phyloP scores from a whole-genome alignment of 2,113 vertebrate species.

The Hipposideros armiger region DNA sequence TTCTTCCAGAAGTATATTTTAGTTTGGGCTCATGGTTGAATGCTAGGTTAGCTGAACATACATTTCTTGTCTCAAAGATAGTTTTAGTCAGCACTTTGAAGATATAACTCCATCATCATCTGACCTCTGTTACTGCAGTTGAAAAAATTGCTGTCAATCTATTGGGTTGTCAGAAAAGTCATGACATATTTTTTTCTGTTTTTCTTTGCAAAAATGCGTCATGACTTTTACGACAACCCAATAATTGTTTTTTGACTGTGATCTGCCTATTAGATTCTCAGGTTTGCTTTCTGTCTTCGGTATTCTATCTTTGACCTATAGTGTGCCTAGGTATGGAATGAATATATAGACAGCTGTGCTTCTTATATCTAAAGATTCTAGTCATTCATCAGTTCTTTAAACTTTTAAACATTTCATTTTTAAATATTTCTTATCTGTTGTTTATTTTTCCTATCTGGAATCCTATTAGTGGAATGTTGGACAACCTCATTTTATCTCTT shows the following conservation, averaged over 20 bases:
- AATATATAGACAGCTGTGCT: neutral
- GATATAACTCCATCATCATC: neutral
- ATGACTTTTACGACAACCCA: no score
- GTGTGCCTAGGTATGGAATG: neutral
- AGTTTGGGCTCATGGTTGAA: neutral
- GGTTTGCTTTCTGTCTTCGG: neutral
- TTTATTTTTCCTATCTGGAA: constrained; percentile 21
- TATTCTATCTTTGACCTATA: neutral
- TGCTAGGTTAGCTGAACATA: neutral
- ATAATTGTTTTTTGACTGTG: neutral
- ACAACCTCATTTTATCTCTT: neutral
- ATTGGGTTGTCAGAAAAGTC: no score
- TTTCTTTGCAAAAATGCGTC: no score
- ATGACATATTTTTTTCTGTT: no score
- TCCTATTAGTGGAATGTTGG: neutral
- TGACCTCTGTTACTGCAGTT: neutral
- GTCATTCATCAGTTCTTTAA: neutral
- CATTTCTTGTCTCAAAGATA: neutral
- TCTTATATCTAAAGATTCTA: neutral
- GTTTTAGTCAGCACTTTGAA: constrained; percentile 8
- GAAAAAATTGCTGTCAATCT: neutral
- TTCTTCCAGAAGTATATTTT: neutral
- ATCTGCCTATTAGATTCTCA: neutral
- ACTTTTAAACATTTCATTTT: neutral
- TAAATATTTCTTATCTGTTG: neutral